Percentiles rank a stretch among this genome's conserved stretches.
phyloP scores from a whole-genome alignment of 2,888 invertebrate genomes.

The Synanthedon formicaeformis region DNA sequence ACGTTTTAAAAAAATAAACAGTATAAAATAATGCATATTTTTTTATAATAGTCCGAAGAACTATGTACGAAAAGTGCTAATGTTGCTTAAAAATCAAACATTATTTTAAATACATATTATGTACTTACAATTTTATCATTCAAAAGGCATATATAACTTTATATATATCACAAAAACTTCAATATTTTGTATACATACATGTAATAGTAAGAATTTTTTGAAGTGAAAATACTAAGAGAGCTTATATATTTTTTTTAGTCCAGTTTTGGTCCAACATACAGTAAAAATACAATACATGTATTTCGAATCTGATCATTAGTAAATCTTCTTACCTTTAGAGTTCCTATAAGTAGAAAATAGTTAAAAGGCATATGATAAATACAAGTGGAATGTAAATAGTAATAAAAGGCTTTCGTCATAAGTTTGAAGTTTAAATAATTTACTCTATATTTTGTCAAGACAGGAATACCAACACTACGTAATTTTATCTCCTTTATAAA shows the following conservation, averaged over 20 bases:
- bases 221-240: conserved; percentile 37
- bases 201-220: conserved; percentile 10
- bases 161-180: conserved; percentile 7
- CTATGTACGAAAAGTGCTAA: no score
- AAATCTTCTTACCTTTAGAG: conserved; percentile 1
- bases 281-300: conserved; percentile 27
- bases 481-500: no score
- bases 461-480: no score
- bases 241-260: conserved; percentile 21
- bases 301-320: conserved; percentile 4
- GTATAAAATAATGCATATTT: no score
- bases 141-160: conserved; percentile 5
- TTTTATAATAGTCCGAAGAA: no score
- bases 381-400: conserved; percentile 63
- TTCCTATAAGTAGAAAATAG: conserved; percentile 14
- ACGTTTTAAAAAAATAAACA: no score
- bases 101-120: background rate
- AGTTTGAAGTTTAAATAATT: conserved; percentile 40
- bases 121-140: conserved; percentile 1
- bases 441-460: background rate
- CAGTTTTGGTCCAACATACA: conserved; percentile 53
- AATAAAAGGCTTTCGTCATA: conserved; percentile 57
- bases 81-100: no score
- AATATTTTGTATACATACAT: conserved; percentile 1
- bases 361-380: conserved; percentile 50